phyloP scores from a whole-genome alignment of 2,797 vertebrate species.

The Rhinichthys osculus region DNA sequence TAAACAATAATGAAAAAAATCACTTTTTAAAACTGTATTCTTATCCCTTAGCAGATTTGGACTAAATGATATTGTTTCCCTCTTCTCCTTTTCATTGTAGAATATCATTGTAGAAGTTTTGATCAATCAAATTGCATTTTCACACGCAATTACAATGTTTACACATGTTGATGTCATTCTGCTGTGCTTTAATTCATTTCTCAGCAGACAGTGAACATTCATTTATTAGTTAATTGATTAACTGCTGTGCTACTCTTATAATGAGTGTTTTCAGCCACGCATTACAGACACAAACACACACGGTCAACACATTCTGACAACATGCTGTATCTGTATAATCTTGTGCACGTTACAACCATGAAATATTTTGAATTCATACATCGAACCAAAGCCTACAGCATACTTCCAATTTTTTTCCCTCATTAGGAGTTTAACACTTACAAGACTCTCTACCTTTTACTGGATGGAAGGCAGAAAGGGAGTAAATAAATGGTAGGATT shows the following conservation, averaged over 20 bases:
- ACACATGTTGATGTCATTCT: conserved; percentile 59
- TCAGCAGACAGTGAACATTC: conserved; percentile 29
- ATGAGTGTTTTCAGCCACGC: background rate
- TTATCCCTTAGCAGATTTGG: background rate
- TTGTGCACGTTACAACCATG: conserved; percentile 56
- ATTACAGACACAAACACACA: conserved; percentile 4
- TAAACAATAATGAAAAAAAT: background rate
- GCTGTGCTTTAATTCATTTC: conserved; percentile 46
- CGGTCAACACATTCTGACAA: conserved; percentile 7
- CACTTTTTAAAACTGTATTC: background rate
- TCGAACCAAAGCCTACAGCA: conserved; percentile 61
- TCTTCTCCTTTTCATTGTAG: background rate
- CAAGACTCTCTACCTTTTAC: conserved; percentile 48
- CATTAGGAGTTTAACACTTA: conserved; percentile 31
- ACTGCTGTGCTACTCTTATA: background rate
- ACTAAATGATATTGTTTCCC: background rate
- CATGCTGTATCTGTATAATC: background rate
- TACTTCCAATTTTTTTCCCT: conserved; percentile 61
- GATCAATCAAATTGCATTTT: conserved; percentile 15
- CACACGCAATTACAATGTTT: conserved; percentile 66
- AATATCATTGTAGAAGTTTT: background rate
- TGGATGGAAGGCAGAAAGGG: conserved; percentile 62
- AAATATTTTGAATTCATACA: conserved; percentile 64
- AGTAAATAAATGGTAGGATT: conserved; percentile 64
- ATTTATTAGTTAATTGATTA: background rate